phyloP scores from a whole-genome alignment of 2,113 vertebrate species.

The Passer montanus region DNA sequence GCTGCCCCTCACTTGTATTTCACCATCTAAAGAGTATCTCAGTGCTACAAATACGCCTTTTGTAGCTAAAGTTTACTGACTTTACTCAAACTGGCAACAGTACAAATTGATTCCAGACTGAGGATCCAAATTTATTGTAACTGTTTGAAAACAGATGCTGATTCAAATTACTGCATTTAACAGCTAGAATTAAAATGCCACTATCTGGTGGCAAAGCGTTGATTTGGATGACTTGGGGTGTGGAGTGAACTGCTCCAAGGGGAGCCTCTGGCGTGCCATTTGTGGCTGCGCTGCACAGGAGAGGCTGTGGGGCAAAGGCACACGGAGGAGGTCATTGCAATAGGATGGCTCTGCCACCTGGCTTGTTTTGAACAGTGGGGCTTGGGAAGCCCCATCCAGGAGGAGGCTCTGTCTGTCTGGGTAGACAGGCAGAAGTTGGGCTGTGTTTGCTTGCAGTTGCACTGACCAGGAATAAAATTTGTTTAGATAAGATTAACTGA shows the following conservation, averaged over 20 bases:
- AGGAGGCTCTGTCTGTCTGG: not conserved
- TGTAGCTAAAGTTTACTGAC: not conserved
- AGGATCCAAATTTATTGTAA: not conserved
- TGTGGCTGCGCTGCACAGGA: not conserved
- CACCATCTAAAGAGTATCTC: not conserved
- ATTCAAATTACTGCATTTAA: not conserved
- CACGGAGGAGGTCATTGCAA: fast-evolving
- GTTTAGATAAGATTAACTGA: not conserved
- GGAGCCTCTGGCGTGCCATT: not conserved
- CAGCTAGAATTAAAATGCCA: not conserved
- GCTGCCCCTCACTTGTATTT: not conserved
- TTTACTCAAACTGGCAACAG: not conserved
- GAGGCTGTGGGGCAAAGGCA: not conserved
- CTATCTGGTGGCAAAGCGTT: not conserved
- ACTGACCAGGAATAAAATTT: not conserved
- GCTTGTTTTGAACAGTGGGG: not conserved
- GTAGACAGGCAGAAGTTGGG: not conserved
- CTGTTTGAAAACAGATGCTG: constrained; percentile 18
- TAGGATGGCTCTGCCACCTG: not conserved
- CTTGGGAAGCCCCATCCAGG: not conserved
- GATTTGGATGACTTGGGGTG: not conserved
- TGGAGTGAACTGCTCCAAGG: not conserved
- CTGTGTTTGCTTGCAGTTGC: not conserved
- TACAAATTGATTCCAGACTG: not conserved
- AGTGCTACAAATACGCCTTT: not conserved